A percentile compares a stretch with the other conserved stretches of the same genome.
phyloP scores from a whole-genome alignment of 2,113 vertebrate genomes.

The Anas platyrhynchos region DNA sequence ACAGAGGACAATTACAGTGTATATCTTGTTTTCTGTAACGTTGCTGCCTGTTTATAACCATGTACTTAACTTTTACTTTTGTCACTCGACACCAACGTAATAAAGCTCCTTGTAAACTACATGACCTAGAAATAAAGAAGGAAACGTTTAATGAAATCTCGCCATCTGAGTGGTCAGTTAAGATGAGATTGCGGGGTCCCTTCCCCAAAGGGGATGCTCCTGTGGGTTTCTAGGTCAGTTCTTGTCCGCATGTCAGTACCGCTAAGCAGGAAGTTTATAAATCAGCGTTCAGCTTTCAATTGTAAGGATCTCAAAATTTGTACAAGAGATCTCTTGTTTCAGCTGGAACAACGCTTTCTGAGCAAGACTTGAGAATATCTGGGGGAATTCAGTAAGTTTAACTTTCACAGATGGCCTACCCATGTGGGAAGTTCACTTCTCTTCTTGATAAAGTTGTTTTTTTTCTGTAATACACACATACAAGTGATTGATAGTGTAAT shows the following conservation, averaged over 20 bases:
- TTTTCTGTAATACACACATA: not conserved
- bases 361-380: not conserved
- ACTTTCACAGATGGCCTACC: not conserved
- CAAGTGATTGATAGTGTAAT: accelerated
- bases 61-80: conserved; percentile 75
- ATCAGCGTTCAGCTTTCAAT: not conserved
- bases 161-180: not conserved
- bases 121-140: conserved; percentile 79
- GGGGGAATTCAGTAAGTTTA: not conserved
- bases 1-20: not conserved
- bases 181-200: not conserved
- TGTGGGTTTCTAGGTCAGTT: not conserved
- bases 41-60: conserved; percentile 28
- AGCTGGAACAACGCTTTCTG: not conserved
- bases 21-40: conserved; percentile 78
- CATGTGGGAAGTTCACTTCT: not conserved
- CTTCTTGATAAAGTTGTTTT: not conserved
- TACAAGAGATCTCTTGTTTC: not conserved
- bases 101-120: conserved; percentile 77
- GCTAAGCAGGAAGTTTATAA: not conserved
- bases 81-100: conserved; percentile 64
- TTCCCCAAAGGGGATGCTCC: not conserved
- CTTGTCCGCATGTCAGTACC: accelerated
- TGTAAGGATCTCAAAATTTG: not conserved
- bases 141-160: conserved; percentile 11